Evolutionary conservation across 2,888 invertebrate species (phyloP), one percentile per base, ranked within the genome.

Genomic region (Toxonevra muliebris): DNA sequence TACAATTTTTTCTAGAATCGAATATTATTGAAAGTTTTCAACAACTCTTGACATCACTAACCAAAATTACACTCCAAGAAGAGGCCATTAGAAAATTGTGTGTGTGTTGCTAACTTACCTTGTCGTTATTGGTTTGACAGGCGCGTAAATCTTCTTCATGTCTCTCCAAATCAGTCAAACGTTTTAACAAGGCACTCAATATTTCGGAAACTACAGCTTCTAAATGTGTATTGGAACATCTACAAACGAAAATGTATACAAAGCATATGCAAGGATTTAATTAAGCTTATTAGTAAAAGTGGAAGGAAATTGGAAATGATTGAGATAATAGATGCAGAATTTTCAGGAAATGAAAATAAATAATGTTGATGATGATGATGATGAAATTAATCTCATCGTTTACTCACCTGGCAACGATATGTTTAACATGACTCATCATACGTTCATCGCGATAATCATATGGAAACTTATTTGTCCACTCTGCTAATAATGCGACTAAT

Each of bases 121-220:
- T 82, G 61, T 84, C 83, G 67, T 73, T 77, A 74, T 76, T 79
- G 70, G 77, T 77, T 78, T 85, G 85, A 76, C 84, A 84, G 76
- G 85, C 83, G 76, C 85, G 83, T 72, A 85, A 76, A 76, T 85
- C 83, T 77, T 83, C 82, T 77, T 85, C 85, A 74, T 85, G 85
- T 79, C 78, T 80, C 77, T 85, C 85, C 80, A 85, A 82, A 79
- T 85, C 85, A 81, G 85, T 85, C 84, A 85, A 79, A 76, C 84
- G 84, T 78, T 84, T 84, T 79, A 85, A 83, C 85, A 85, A 85
- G 85, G 85, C 85, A 85, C 85, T 85, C 82, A 85, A 78, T 81
- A 83, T 80, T 82, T 84, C 82, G 73, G 85, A 85, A 76, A 85
- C 85, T 77, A 80, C 77, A 75, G 77, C 81, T 78, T 84, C 84